A percentile compares a stretch with the other conserved stretches of the same genome.
phyloP scores from a whole-genome alignment of 2,113 vertebrate genomes.

The Etheostoma spectabile region DNA sequence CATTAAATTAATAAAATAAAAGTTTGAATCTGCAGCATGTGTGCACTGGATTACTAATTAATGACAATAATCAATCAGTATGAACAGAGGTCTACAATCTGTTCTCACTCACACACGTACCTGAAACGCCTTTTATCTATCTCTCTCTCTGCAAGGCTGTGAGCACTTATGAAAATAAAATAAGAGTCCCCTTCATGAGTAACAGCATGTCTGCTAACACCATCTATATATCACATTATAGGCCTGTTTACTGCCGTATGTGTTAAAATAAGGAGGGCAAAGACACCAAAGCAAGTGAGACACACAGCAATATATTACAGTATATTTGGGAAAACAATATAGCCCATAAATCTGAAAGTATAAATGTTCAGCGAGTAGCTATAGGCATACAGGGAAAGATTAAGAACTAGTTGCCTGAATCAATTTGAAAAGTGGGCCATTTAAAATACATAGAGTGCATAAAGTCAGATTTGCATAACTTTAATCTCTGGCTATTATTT shows the following conservation, averaged over 20 bases:
- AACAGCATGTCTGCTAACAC: constrained; percentile 57
- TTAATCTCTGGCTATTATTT: constrained; percentile 71
- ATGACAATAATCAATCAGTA: constrained; percentile 18
- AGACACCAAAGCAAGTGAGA: constrained; percentile 27
- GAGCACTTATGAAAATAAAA: constrained; percentile 18
- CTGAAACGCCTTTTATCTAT: background rate
- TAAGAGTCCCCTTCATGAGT: constrained; percentile 60
- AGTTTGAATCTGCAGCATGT: background rate
- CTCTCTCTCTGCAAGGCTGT: background rate
- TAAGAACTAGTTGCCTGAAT: constrained; percentile 49
- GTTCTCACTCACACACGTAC: background rate
- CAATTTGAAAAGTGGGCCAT: constrained; percentile 57
- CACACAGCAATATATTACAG: constrained; percentile 20
- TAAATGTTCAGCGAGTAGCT: constrained; percentile 29
- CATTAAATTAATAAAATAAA: background rate
- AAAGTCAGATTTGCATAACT: constrained; percentile 73
- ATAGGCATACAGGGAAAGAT: constrained; percentile 40
- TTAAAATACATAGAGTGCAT: constrained; percentile 60
- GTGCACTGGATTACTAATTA: background rate
- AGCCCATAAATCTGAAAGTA: constrained; percentile 26
- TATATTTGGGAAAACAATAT: constrained; percentile 32
- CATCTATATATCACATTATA: constrained; percentile 10
- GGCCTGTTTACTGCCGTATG: constrained; percentile 14
- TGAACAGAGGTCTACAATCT: background rate
- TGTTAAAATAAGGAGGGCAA: constrained; percentile 1